Base-by-base conservation (phyloP, 92 coral and sea anemone genomes). In the Meandrina meandrites region DNA sequence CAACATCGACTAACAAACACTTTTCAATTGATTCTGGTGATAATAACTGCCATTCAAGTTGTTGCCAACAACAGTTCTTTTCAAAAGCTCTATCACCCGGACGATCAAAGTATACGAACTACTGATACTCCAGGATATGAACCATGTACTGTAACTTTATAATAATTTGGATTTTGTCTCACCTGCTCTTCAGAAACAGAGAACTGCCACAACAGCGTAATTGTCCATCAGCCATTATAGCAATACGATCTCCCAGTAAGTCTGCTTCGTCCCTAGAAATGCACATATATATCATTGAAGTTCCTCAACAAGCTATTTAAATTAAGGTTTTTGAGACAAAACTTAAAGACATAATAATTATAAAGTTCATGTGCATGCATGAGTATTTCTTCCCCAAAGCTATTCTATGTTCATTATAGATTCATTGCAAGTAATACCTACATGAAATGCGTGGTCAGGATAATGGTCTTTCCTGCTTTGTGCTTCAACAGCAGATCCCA, bases 221-320 rank as follows among this genome's bases (percentile, higher is more conserved):
- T 48, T 94, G 96, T 19, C 99, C 99, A 68, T 94, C 95, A 37
- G 98, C 98, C 99, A 96, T 96, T 86, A 96, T 93, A 0, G 98
- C 99, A 58, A 96, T 94, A 24, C 98, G 96, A 67, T 96, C 98
- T 31, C 99, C 99, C 66, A 96, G 96, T 60, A 96, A 91, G 87
- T 96, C 99, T 15, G 99, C 99, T 90, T 96, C 99, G 76, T 94
- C 99, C 69, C 69, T 62, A 5, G 14, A 62, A 62, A 62, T 22
- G 9, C 24, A 62, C 69, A 8, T 11, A 62, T 30, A 62, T 62
- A 18, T 22, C 21, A 58, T 62, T n/a, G 5, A 7, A 62, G 8
- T 40, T 2, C 6, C 45, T 24, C 31, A 62, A 24, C 69, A 62
- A 24, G 13, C n/a, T 57, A 18, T 0, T 17, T 57, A 0, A 17